Base-by-base conservation (phyloP, 2,888 invertebrate genomes). In the Nomada fucata region DNA sequence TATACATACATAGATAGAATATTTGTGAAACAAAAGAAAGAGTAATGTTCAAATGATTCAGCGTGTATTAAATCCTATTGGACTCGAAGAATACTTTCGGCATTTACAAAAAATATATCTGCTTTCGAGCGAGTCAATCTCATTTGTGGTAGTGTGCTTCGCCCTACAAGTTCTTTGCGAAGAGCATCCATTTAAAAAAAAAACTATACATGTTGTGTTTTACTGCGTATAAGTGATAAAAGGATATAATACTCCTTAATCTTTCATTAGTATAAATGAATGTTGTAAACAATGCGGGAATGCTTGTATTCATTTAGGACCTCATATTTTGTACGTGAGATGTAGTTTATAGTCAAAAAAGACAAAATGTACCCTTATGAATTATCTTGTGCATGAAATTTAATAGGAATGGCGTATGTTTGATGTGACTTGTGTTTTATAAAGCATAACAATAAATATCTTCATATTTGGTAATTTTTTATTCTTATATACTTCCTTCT, bases 401-500 rank as follows among this genome's bases (percentile, higher is more conserved):
- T 76, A 72, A 68, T 79, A 84, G 73, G 61, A 79, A 84, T 79
- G 70, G 80, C 63, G 76, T 77, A 82, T 85, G 86, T 76, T 85
- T 72, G 65, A 83, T 87, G 85, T 87, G 85, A 83, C 76, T 61
- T 87, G 75, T 87, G 83, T 87, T 87, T 85, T 83, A 83, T 76
- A 79, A 79, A 65, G 42, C 55, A 69, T 82, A 85, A 80, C 42
- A 84, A 85, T 84, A 85, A 82, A 83, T 67, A 76, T 79, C 82
- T 85, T 85, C 72, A 61, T 85, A 85, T 77, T 57, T 67, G 20
- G 26, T 36, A n/a, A 20, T 57, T 13, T 57, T 26, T 57, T 26
- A 11, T 3, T 11, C 9, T 11, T 26, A 57, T 11, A 11, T 36
- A 7, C 36, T 36, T 36, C 36, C 36, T 36, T 36, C 7, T 36